phyloP scores from a whole-genome alignment of 2,888 invertebrate genomes.

The Epinotia nisella region DNA sequence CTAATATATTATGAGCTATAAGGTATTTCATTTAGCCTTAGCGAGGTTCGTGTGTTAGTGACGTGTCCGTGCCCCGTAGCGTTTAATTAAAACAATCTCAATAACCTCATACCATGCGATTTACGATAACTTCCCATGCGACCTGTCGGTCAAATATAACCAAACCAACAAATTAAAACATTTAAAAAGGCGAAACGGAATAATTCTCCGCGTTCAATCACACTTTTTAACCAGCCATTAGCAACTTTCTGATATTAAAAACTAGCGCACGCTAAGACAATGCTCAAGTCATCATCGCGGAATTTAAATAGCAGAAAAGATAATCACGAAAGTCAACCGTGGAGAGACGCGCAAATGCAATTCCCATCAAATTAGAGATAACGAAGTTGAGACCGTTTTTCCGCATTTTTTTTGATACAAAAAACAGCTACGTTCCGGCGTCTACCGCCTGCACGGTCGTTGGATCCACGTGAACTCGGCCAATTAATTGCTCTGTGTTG shows the following conservation, averaged over 20 bases:
- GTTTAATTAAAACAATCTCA: slow-evolving; percentile 36
- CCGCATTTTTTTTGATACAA: slow-evolving; percentile 55
- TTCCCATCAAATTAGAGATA: slow-evolving; percentile 60
- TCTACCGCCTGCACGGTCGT: slow-evolving; percentile 56
- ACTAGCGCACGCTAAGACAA: slow-evolving; percentile 46
- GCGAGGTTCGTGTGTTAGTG: slow-evolving; percentile 34
- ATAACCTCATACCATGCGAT: slow-evolving; percentile 27
- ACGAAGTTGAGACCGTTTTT: slow-evolving; percentile 55
- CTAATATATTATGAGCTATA: slow-evolving; percentile 5
- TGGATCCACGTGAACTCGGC: slow-evolving; percentile 64
- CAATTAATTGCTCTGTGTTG: slow-evolving; percentile 63
- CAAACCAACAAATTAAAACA: slow-evolving; percentile 3
- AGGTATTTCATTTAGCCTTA: slow-evolving; percentile 33
- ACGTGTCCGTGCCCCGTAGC: slow-evolving; percentile 30
- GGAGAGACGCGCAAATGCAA: slow-evolving; percentile 47
- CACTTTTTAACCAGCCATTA: slow-evolving; percentile 15
- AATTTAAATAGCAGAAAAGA: slow-evolving; percentile 51
- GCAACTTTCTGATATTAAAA: slow-evolving; percentile 37
- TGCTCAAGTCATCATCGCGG: slow-evolving; percentile 46
- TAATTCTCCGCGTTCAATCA: slow-evolving; percentile 23
- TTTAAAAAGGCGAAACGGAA: slow-evolving; percentile 16
- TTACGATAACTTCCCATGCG: slow-evolving; percentile 37
- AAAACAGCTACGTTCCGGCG: slow-evolving; percentile 48
- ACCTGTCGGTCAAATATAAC: slow-evolving; percentile 28
- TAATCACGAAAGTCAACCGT: slow-evolving; percentile 51